These are phyloP conservation scores for Episyrphus balteatus DNA, from an alignment of 1,140 invertebrate genomes.

Conservation along the genomic window DNA sequence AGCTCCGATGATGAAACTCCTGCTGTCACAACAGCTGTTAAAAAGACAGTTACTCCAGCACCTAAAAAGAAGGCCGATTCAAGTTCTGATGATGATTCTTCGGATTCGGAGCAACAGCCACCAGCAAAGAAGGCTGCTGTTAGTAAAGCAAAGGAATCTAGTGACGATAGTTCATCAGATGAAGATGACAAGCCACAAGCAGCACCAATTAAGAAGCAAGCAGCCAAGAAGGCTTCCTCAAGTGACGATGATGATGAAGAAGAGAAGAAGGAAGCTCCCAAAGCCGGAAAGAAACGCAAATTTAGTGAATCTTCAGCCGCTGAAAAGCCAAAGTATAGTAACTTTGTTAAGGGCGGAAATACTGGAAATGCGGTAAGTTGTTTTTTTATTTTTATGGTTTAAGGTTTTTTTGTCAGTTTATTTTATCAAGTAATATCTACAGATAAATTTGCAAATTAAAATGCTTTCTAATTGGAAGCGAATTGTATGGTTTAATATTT, in stretches of 20 bases:
- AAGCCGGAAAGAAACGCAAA: conserved; percentile 35
- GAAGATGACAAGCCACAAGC: conserved; percentile 13
- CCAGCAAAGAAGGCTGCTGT: conserved; percentile 9
- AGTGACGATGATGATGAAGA: conserved; percentile 29
- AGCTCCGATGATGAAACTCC: conserved; percentile 14
- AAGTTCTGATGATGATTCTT: conserved; percentile 12
- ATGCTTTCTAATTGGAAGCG: too few species aligned
- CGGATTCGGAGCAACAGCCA: conserved; percentile 15
- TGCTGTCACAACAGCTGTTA: conserved; percentile 7
- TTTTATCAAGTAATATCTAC: too few species aligned
- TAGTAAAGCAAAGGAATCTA: conserved; percentile 12
- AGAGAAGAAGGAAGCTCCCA: conserved; percentile 21
- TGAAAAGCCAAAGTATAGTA: conserved; percentile 37
- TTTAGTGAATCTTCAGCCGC: conserved; percentile 22
- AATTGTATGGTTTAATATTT: too few species aligned
- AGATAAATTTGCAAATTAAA: too few species aligned
- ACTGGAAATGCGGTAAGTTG: too few species aligned
- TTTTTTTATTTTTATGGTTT: too few species aligned
- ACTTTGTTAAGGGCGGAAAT: conserved; percentile 44
- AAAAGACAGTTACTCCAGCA: conserved; percentile 4
- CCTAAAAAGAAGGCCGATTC: conserved; percentile 22
- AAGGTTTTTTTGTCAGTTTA: too few species aligned
- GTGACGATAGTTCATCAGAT: conserved; percentile 10
- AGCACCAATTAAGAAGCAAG: conserved; percentile 10
- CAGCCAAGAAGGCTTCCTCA: conserved; percentile 32